phyloP scores from a whole-genome alignment of 2,888 invertebrate genomes.

The Brachynemurus nebulosus region DNA sequence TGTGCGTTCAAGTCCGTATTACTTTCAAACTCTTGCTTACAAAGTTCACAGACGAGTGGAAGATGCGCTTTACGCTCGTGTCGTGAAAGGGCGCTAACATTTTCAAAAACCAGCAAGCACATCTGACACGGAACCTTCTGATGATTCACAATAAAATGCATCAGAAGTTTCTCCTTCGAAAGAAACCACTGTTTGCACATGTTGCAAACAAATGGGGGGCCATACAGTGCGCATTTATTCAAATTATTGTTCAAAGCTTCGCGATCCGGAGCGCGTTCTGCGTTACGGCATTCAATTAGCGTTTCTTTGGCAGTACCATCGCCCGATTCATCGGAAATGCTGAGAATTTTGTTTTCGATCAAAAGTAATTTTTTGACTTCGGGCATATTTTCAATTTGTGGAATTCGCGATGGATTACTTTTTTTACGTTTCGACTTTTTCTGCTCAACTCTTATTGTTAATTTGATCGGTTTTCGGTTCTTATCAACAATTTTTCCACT shows the following conservation, averaged over 20 bases:
- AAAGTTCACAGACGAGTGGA: slow-evolving; percentile 5
- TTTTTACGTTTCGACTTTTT: too few species aligned
- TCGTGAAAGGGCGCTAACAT: background rate
- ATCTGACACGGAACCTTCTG: slow-evolving; percentile 14
- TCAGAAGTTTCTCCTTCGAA: slow-evolving; percentile 17
- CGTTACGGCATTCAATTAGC: slow-evolving; percentile 5
- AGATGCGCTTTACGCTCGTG: slow-evolving; percentile 5
- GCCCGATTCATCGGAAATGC: too few species aligned
- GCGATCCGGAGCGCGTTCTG: slow-evolving; percentile 6
- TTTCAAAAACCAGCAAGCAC: slow-evolving; percentile 11
- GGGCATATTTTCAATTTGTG: too few species aligned
- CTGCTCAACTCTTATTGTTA: too few species aligned
- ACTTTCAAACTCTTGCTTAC: background rate
- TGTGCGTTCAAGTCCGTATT: background rate
- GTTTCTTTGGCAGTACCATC: slow-evolving; percentile 1
- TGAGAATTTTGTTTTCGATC: too few species aligned
- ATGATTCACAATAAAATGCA: slow-evolving; percentile 20
- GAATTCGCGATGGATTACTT: too few species aligned
- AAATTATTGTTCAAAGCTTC: slow-evolving; percentile 7
- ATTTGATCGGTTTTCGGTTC: too few species aligned
- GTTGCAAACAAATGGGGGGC: slow-evolving; percentile 3
- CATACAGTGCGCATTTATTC: slow-evolving; percentile 8
- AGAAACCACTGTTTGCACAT: slow-evolving; percentile 19
- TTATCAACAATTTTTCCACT: too few species aligned
- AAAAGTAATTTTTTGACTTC: too few species aligned